Percentiles rank a stretch among this genome's conserved stretches.
phyloP scores from a whole-genome alignment of 2,113 vertebrate genomes.

The Pyrgilauda ruficollis region DNA sequence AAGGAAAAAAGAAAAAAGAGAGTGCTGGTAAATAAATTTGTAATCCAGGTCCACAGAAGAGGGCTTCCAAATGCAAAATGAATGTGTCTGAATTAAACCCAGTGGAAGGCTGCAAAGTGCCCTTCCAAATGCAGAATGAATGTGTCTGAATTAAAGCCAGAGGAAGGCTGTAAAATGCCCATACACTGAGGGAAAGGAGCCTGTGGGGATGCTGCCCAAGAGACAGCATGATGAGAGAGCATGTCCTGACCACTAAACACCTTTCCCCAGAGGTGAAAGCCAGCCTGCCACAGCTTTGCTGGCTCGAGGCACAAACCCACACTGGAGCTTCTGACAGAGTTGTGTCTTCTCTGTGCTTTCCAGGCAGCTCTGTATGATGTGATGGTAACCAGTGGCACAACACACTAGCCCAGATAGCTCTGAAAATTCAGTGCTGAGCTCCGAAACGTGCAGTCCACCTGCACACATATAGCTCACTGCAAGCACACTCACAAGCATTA shows the following conservation, averaged over 20 bases:
- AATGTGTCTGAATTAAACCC: neutral
- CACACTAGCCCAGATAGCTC: rapidly evolving
- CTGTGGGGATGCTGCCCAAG: neutral
- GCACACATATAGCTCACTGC: neutral
- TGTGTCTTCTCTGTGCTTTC: neutral
- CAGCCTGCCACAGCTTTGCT: neutral
- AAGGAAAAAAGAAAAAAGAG: neutral
- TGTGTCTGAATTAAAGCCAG: neutral
- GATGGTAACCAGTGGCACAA: neutral
- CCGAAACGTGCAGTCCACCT: neutral
- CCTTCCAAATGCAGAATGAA: neutral
- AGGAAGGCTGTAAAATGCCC: neutral
- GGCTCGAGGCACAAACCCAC: neutral
- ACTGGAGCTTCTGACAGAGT: neutral
- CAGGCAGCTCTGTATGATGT: neutral
- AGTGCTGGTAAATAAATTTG: neutral
- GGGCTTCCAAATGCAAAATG: neutral
- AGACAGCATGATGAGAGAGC: rapidly evolving
- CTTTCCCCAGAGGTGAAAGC: neutral
- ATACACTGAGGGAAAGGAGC: neutral
- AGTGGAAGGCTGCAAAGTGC: neutral
- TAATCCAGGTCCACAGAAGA: neutral
- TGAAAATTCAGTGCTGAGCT: neutral
- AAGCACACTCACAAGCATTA: neutral
- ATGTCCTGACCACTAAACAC: neutral